These are phyloP conservation scores for Coryphaenoides rupestris DNA, from an alignment of 2,113 vertebrate genomes.

Conservation along the genomic window DNA sequence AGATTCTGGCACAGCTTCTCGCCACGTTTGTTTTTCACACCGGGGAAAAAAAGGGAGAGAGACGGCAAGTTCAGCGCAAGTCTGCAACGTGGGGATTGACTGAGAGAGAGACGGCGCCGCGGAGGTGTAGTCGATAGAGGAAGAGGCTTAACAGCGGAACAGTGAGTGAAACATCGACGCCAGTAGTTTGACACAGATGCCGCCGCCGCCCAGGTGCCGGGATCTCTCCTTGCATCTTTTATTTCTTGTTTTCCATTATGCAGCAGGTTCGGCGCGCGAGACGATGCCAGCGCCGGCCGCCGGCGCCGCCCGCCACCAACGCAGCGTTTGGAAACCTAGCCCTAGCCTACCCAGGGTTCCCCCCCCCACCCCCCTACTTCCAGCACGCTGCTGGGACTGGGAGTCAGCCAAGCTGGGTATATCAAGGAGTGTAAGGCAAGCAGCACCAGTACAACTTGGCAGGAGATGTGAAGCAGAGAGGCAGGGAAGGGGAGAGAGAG, in stretches of 20 bases:
- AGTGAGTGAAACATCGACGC: not conserved
- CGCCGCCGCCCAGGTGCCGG: conserved; percentile 46
- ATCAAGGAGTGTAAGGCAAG: conserved; percentile 1
- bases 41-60: conserved; percentile 22
- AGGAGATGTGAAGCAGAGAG: conserved; percentile 55
- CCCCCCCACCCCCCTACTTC: conserved; percentile 31
- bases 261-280: conserved; percentile 48
- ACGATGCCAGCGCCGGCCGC: conserved; percentile 49
- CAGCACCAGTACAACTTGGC: conserved; percentile 49
- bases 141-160: not conserved
- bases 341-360: not conserved
- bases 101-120: not conserved
- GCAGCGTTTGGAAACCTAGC: conserved; percentile 14
- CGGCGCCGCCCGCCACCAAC: too few relatives aligned
- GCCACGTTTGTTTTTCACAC: conserved; percentile 17
- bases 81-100: conserved; percentile 14
- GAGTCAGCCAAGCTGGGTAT: too few relatives aligned
- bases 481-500: conserved; percentile 13
- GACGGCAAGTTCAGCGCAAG: conserved; percentile 21
- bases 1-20: conserved; percentile 21
- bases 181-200: conserved; percentile 5
- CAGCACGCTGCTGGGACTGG: too few relatives aligned
- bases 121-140: not conserved
- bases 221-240: conserved; percentile 58
- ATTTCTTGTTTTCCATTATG: conserved; percentile 64